Evolutionary conservation across 2,888 invertebrate genomes (phyloP).

Genomic region (Actias luna): DNA sequence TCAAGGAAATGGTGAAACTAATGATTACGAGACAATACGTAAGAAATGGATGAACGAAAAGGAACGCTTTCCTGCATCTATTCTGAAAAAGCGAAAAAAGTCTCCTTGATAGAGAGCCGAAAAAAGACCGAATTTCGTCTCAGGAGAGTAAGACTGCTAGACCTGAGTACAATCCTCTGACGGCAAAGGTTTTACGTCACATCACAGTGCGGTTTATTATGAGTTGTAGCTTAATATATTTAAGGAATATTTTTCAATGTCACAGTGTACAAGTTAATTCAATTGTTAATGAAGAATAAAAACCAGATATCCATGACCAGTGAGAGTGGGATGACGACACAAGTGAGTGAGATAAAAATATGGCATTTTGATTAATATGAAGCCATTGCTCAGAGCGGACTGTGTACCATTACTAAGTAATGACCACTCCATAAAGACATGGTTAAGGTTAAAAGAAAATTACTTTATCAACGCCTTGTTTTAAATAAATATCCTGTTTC

Average conservation of each 20-base stretch:
- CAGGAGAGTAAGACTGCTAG: conserved; percentile 79
- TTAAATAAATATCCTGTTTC: conserved; percentile 82
- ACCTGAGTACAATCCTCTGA: conserved; percentile 50
- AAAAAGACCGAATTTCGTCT: conserved; percentile 79
- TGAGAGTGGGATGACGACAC: conserved; percentile 56
- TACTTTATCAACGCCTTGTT: conserved; percentile 83
- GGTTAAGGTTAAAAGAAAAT: conserved; percentile 82
- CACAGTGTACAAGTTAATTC: conserved; percentile 36
- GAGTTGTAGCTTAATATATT: conserved; percentile 22
- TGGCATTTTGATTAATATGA: conserved; percentile 81
- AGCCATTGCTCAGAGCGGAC: conserved; percentile 81
- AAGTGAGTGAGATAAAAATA: conserved; percentile 70
- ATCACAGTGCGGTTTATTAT: conserved; percentile 21
- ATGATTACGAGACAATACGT: conserved; percentile 78
- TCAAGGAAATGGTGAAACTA: conserved; percentile 69
- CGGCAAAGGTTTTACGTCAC: conserved; percentile 42
- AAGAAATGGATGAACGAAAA: conserved; percentile 72
- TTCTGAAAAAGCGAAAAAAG: conserved; percentile 77
- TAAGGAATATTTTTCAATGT: conserved; percentile 38
- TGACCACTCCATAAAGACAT: conserved; percentile 82
- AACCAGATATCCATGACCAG: conserved; percentile 75
- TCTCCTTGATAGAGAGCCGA: conserved; percentile 73
- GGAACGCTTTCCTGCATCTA: conserved; percentile 69
- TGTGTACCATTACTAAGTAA: conserved; percentile 82
- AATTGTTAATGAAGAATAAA: conserved; percentile 52